These are phyloP conservation scores for Micrasema longulum DNA, from an alignment of 1,140 invertebrate species.

Conservation along the genomic window DNA sequence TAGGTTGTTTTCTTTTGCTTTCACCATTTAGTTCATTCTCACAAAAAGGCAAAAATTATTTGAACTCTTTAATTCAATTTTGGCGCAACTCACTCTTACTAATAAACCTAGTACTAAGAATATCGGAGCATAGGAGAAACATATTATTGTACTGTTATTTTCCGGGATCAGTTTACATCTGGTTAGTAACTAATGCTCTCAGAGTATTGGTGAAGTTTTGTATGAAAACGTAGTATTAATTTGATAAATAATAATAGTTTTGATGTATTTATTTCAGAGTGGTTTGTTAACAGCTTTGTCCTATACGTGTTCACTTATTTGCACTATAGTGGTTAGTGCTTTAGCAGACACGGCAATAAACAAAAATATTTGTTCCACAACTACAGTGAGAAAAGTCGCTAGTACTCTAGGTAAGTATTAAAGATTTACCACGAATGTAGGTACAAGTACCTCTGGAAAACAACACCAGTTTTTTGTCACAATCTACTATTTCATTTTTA, in stretches of 20 bases:
- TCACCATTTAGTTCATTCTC: background rate
- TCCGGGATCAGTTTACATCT: background rate
- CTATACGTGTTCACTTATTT: background rate
- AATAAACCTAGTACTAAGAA: background rate
- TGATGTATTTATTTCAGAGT: background rate
- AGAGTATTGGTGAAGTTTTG: background rate
- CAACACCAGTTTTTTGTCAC: background rate
- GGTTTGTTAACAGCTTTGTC: constrained; percentile 2
- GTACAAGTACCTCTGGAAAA: background rate
- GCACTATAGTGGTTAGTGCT: background rate
- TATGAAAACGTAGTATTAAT: background rate
- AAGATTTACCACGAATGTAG: no score
- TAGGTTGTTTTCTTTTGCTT: background rate
- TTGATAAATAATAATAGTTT: background rate
- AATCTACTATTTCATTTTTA: background rate
- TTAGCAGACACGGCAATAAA: background rate
- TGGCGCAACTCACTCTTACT: background rate
- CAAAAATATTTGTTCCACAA: background rate
- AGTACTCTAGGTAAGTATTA: constrained; percentile 14
- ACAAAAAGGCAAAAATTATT: background rate
- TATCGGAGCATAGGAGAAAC: background rate
- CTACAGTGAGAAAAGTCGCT: constrained; percentile 5
- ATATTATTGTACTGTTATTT: no score
- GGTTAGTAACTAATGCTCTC: background rate
- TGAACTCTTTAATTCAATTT: background rate